Conservation (phyloP, 2,113 vertebrate genomes). For the Zapornia atra region DNA sequence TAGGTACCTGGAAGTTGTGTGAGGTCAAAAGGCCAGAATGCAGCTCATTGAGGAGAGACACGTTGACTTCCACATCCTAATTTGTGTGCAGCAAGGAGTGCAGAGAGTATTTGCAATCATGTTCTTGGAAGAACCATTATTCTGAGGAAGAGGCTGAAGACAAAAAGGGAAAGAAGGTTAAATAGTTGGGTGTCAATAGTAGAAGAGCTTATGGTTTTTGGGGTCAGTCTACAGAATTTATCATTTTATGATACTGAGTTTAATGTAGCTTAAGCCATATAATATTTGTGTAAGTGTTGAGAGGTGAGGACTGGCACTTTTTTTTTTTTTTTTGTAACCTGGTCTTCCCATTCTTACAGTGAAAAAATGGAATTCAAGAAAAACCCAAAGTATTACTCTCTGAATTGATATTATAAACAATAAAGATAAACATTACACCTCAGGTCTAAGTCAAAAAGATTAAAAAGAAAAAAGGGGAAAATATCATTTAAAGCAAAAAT, state of each 20-base stretch:
- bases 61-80: background rate
- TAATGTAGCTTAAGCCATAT: background rate
- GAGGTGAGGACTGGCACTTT: background rate
- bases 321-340: background rate
- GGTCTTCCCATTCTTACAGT: background rate
- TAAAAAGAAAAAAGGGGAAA: background rate
- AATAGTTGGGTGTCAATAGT: background rate
- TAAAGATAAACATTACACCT: background rate
- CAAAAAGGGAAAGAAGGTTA: background rate
- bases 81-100: background rate
- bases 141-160: background rate
- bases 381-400: background rate
- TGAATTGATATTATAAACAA: background rate
- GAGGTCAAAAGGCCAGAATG: conserved; percentile 24
- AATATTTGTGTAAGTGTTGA: background rate
- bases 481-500: background rate
- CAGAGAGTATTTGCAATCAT: background rate
- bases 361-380: background rate
- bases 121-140: background rate
- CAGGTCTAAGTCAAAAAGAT: background rate
- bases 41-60: background rate
- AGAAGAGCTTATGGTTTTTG: background rate
- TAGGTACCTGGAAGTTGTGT: background rate
- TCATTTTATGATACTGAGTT: background rate
- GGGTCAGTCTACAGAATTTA: background rate